Conservation (phyloP, 2,113 vertebrate genomes). For the Pelusios castaneus region DNA sequence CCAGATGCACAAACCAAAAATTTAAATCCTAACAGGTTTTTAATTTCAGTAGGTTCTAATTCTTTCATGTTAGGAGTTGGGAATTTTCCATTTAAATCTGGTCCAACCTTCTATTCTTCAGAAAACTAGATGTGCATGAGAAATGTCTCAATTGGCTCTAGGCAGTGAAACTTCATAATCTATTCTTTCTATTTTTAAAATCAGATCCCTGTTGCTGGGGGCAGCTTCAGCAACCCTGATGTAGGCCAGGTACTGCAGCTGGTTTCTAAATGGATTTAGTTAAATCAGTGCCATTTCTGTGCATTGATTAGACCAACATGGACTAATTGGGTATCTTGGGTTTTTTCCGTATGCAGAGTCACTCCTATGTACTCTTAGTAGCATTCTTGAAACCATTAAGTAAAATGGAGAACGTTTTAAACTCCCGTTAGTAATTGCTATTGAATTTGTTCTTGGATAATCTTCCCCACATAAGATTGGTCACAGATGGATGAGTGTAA, state of each 20-base stretch:
- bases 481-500: background rate
- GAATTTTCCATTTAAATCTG: background rate
- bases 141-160: background rate
- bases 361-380: background rate
- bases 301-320: background rate
- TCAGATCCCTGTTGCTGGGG: background rate
- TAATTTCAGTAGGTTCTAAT: background rate
- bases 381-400: conserved; percentile 2
- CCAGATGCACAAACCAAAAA: background rate
- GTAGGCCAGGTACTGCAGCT: background rate
- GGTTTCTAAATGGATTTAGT: background rate
- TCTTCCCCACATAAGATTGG: background rate
- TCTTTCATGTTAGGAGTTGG: background rate
- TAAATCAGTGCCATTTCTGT: background rate
- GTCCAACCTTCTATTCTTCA: background rate
- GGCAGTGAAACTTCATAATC: background rate
- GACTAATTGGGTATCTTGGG: background rate
- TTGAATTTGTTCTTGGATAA: conserved; percentile 32
- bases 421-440: conserved; percentile 6
- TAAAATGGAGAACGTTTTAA: conserved; percentile 17
- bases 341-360: background rate
- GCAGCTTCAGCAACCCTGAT: background rate
- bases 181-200: accelerated
- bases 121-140: background rate
- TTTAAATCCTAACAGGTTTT: accelerated